Evolutionary conservation across 2,797 vertebrate species (phyloP), one percentile per base, ranked within the genome.

Genomic region (Hydrocynus forskahlii): DNA sequence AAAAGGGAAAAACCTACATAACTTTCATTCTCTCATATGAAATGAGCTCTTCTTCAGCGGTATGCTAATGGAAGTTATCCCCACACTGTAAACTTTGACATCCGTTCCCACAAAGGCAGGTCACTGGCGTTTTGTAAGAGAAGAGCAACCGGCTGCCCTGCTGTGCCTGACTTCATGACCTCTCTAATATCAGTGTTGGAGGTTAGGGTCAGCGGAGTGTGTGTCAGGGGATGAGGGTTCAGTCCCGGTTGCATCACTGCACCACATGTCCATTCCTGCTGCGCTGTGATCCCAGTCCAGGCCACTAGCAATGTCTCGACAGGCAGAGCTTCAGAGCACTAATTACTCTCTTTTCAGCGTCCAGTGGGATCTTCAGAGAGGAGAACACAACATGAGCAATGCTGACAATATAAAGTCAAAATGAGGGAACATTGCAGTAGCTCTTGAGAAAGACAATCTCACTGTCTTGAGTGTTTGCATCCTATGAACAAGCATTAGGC

Each of bases 71-170:
- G n/a, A 14, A 71, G 54, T 21, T 35, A 81, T 77, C 54, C 54
- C 55, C 35, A 60, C 21, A 45, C 63, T 70, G 57, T 43, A n/a
- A 81, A 50, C 60, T 55, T n/a, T 43, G 68, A 29, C 25, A 0
- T 43, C 54, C 62, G 75, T 80, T 83, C 68, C 66, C 79, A 78
- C 81, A 74, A 80, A 77, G 68, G 67, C 64, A 70, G 35, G 52
- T 71, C 75, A 50, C 70, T 38, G 45, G 67, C 45, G 75, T 29
- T 73, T 72, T 70, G 54, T 75, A 83, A 83, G 70, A 67, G 35
- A 12, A 79, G 57, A 87, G 52, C 60, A 75, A 73, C 66, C 57
- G 74, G 64, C 73, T 80, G 72, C 67, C 72, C 74, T 55, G 50
- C 25, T 38, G 68, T 29, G 77, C 70, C 57, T 77, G 81, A 83